These are phyloP conservation scores for Petrolisthes manimaculis DNA, from an alignment of 2,888 invertebrate species.

Conservation along the genomic window DNA sequence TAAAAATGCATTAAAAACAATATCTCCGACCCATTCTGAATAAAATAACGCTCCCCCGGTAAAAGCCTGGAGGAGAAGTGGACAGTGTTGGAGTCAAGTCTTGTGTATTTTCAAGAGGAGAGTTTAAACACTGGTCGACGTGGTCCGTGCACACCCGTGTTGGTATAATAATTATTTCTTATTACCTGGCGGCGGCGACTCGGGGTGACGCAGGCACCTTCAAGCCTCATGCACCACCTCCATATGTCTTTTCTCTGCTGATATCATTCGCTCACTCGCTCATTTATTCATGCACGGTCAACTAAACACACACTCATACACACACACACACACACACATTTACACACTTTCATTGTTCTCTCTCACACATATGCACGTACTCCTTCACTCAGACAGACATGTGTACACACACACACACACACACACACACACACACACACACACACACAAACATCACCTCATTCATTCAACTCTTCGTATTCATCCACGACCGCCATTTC, in stretches of 20 bases:
- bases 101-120: not conserved
- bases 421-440: not conserved
- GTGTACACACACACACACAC: not conserved
- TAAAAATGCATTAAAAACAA: not conserved
- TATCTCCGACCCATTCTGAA: not conserved
- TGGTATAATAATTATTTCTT: slow-evolving; percentile 1
- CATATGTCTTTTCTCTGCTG: not conserved
- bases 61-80: not conserved
- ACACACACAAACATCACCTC: not conserved
- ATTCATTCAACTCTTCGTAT: not conserved
- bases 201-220: not conserved
- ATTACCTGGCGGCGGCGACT: not conserved
- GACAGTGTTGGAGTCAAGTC: not conserved
- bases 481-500: not conserved
- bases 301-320: too few relatives aligned
- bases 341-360: too few relatives aligned
- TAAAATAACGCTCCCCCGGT: not conserved
- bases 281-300: too few relatives aligned
- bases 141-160: not conserved
- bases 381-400: too few relatives aligned
- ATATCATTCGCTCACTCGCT: not conserved
- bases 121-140: not conserved
- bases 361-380: too few relatives aligned
- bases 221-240: not conserved
- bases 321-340: too few relatives aligned